A percentile compares a stretch with the other conserved stretches of the same genome.
phyloP scores from a whole-genome alignment of 2,113 vertebrate species.

The Phycodurus eques region DNA sequence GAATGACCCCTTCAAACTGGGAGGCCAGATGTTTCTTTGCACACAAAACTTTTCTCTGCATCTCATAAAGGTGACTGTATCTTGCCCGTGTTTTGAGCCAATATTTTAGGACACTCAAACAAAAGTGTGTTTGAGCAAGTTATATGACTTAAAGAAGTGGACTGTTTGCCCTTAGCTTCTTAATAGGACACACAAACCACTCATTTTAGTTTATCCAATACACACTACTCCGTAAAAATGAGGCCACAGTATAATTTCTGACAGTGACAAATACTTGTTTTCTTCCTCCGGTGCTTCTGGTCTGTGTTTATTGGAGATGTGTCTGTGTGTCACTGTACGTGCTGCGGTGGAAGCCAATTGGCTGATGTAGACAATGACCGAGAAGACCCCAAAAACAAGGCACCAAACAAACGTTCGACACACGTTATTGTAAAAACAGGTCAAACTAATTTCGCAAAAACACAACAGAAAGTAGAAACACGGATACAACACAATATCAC shows the following conservation, averaged over 20 bases:
- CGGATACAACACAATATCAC: too few species aligned
- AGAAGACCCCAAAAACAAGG: not conserved
- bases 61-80: not conserved
- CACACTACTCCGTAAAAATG: not conserved
- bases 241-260: not conserved
- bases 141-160: not conserved
- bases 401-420: too few species aligned
- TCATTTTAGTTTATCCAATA: not conserved
- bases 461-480: too few species aligned
- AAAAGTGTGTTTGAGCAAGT: constrained; percentile 6
- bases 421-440: too few species aligned
- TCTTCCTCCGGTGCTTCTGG: not conserved
- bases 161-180: not conserved
- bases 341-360: too few species aligned
- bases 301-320: not conserved
- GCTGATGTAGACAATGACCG: not conserved
- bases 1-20: not conserved
- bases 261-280: not conserved
- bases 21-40: constrained; percentile 22
- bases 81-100: not conserved
- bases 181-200: not conserved
- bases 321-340: not conserved
- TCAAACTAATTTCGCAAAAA: too few species aligned
- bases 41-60: not conserved
- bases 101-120: not conserved